phyloP scores from a whole-genome alignment of 2,797 vertebrate genomes.

The Lophotriccus pileatus region DNA sequence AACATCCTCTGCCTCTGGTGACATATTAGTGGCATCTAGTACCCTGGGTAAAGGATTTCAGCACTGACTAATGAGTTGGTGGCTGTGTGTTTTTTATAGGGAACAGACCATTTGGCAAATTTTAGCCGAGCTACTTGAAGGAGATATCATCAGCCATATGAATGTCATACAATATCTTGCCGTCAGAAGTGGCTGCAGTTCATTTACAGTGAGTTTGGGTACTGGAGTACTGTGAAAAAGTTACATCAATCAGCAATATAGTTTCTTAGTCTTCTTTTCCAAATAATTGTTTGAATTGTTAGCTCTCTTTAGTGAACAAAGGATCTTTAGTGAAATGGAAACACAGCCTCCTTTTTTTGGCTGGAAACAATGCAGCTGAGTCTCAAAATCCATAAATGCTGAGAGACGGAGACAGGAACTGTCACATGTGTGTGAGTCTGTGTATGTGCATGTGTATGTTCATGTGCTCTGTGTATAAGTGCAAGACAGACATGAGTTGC shows the following conservation, averaged over 20 bases:
- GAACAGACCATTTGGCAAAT: background rate
- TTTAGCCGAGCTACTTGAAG: background rate
- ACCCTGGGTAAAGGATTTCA: slow-evolving; percentile 26
- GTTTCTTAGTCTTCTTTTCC: background rate
- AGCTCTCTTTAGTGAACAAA: background rate
- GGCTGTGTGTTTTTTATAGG: background rate
- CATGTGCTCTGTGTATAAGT: background rate
- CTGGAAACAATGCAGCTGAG: background rate
- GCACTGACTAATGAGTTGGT: background rate
- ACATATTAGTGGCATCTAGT: slow-evolving; percentile 58
- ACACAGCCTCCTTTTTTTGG: background rate
- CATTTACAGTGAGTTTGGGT: background rate
- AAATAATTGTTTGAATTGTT: background rate
- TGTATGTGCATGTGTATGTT: background rate
- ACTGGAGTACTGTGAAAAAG: background rate
- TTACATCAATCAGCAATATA: background rate
- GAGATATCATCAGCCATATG: background rate
- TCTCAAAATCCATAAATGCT: background rate
- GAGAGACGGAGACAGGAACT: background rate
- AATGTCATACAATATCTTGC: background rate
- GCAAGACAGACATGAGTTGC: background rate
- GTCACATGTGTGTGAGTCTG: background rate
- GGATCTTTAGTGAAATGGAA: background rate
- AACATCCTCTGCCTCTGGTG: slow-evolving; percentile 25
- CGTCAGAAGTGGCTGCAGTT: background rate